phyloP scores from a whole-genome alignment of 2,113 vertebrate species.

The Halcyon senegalensis region DNA sequence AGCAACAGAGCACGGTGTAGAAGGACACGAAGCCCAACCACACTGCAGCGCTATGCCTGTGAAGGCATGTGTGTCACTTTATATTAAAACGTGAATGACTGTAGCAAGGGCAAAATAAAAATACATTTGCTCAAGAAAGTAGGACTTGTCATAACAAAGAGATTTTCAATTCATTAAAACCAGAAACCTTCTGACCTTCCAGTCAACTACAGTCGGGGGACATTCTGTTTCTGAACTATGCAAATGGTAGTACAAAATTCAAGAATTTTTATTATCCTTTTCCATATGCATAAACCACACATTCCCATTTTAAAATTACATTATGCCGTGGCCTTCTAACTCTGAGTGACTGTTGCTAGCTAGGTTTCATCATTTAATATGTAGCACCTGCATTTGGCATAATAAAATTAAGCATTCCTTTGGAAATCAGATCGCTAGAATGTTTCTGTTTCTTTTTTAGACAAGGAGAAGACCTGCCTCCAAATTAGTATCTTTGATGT shows the following conservation, averaged over 20 bases:
- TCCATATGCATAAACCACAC: conserved; percentile 58
- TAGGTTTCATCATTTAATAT: conserved; percentile 30
- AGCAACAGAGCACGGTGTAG: not conserved
- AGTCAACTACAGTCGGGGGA: not conserved
- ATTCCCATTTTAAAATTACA: conserved; percentile 1
- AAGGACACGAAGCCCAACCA: not conserved
- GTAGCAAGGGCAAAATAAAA: conserved; percentile 32
- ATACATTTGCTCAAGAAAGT: not conserved
- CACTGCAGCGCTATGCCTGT: not conserved
- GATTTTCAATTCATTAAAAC: conserved; percentile 39
- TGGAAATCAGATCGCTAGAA: conserved; percentile 65
- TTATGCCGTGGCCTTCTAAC: conserved; percentile 42
- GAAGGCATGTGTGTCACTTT: not conserved
- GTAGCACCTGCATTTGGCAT: conserved; percentile 46
- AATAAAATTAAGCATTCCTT: conserved; percentile 72
- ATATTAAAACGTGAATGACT: not conserved
- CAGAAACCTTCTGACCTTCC: conserved; percentile 33
- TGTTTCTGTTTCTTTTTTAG: conserved; percentile 53
- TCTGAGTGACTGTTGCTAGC: conserved; percentile 39
- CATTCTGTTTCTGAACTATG: conserved; percentile 51
- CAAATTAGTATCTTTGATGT: conserved; percentile 69
- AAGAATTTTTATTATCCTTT: conserved; percentile 43
- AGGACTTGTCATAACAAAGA: conserved; percentile 40
- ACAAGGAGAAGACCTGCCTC: conserved; percentile 56
- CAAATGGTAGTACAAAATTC: conserved; percentile 27